Conservation (phyloP, 2,888 invertebrate species). For the Mamestra brassicae region DNA sequence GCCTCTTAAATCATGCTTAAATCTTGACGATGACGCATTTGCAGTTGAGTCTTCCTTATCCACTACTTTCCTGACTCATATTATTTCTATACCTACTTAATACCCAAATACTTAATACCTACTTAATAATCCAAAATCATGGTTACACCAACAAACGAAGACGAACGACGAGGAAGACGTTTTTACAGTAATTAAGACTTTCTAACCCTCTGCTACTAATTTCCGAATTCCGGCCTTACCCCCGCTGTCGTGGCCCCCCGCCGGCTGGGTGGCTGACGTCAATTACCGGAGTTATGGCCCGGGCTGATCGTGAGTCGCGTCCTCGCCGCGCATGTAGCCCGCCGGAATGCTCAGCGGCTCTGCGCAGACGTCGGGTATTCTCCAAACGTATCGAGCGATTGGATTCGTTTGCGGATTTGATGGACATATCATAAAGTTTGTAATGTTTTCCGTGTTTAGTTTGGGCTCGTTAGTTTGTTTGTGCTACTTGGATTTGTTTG, state of each 20-base stretch:
- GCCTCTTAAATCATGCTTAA: no score
- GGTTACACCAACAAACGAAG: neutral
- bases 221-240: slow-evolving; percentile 60
- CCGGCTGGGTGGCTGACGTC: slow-evolving; percentile 87
- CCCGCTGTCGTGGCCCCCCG: slow-evolving; percentile 55
- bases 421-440: slow-evolving; percentile 63
- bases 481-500: neutral
- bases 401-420: slow-evolving; percentile 52
- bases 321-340: slow-evolving; percentile 79
- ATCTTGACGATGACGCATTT: no score
- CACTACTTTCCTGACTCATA: no score
- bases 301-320: slow-evolving; percentile 86
- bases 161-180: neutral
- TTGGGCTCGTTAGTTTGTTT: slow-evolving; percentile 23
- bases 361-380: slow-evolving; percentile 32
- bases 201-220: slow-evolving; percentile 4
- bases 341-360: slow-evolving; percentile 62
- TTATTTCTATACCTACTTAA: no score
- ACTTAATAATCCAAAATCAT: neutral
- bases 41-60: no score
- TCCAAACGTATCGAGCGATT: slow-evolving; percentile 58
- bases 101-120: no score
- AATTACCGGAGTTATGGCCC: slow-evolving; percentile 87
- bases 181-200: slow-evolving; percentile 7
- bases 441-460: slow-evolving; percentile 52